Evolutionary conservation across 2,888 invertebrate species (phyloP).

Genomic region (Bombylius major): DNA sequence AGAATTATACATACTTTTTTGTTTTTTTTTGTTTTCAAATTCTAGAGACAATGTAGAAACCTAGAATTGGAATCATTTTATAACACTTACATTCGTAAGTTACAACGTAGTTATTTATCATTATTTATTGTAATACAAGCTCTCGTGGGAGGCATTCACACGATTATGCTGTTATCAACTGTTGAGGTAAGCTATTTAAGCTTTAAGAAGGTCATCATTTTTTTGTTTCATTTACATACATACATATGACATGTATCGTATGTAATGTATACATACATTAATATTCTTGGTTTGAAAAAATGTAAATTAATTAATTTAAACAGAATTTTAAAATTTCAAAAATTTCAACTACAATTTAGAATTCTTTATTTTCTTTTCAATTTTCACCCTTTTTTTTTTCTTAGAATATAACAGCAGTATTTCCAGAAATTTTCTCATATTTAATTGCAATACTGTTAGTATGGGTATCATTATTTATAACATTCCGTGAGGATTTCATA

Average conservation of each 20-base stretch:
- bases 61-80: conserved; percentile 63
- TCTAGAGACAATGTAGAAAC: conserved; percentile 61
- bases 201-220: no score
- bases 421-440: conserved; percentile 31
- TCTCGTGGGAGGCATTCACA: conserved; percentile 50
- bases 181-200: conserved; percentile 27
- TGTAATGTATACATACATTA: background rate
- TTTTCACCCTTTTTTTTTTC: background rate
- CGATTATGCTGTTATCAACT: conserved; percentile 42
- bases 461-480: conserved; percentile 30
- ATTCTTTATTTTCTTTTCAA: no score
- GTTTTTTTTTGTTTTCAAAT: no score
- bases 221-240: conserved; percentile 27
- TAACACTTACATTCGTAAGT: conserved; percentile 59
- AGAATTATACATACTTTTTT: no score
- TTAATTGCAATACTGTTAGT: conserved; percentile 25
- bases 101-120: conserved; percentile 65
- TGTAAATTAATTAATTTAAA: no score
- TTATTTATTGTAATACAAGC: conserved; percentile 60
- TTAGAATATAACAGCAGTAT: conserved; percentile 17
- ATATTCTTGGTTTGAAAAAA: background rate
- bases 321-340: no score
- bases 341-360: no score
- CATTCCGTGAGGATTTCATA: conserved; percentile 30
- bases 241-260: no score